phyloP scores from a whole-genome alignment of 2,888 invertebrate genomes.

The Mesochorus sp. region DNA sequence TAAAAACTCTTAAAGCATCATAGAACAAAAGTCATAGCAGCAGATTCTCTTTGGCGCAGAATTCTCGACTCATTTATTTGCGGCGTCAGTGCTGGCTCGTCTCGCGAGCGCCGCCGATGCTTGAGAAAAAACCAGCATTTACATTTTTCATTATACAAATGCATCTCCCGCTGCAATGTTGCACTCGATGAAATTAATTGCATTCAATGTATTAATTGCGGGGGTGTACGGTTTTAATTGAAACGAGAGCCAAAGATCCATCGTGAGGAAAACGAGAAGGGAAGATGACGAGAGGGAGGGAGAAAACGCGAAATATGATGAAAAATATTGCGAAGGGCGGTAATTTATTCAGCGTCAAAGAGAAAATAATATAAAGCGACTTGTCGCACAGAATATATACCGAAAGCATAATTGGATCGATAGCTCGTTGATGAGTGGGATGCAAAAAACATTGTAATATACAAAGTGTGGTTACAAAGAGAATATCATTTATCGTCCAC shows the following conservation, averaged over 20 bases:
- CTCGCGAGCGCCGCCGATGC: too few species aligned
- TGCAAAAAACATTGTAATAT: too few species aligned
- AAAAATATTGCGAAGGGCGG: conserved; percentile 2
- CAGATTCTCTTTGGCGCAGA: not conserved
- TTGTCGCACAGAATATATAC: conserved; percentile 36
- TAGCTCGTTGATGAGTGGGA: too few species aligned
- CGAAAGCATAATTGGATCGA: conserved; percentile 55
- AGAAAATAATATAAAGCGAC: conserved; percentile 1
- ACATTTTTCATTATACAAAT: conserved; percentile 6
- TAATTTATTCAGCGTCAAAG: conserved; percentile 57
- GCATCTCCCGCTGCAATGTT: not conserved
- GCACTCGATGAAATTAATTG: conserved; percentile 22
- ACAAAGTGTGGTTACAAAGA: not conserved
- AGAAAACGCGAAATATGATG: not conserved
- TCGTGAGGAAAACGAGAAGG: not conserved
- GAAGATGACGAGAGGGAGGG: not conserved
- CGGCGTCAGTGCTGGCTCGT: too few species aligned
- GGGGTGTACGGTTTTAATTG: conserved; percentile 11
- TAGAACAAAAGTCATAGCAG: not conserved
- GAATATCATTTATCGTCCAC: not conserved
- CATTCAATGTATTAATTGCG: conserved; percentile 19
- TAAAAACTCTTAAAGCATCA: not conserved
- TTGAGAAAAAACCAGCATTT: too few species aligned
- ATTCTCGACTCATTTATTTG: not conserved
- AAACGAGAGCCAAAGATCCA: not conserved